A percentile compares a stretch with the other conserved stretches of the same genome.
phyloP scores from a whole-genome alignment of 2,797 vertebrate species.

The Glossophaga mutica region DNA sequence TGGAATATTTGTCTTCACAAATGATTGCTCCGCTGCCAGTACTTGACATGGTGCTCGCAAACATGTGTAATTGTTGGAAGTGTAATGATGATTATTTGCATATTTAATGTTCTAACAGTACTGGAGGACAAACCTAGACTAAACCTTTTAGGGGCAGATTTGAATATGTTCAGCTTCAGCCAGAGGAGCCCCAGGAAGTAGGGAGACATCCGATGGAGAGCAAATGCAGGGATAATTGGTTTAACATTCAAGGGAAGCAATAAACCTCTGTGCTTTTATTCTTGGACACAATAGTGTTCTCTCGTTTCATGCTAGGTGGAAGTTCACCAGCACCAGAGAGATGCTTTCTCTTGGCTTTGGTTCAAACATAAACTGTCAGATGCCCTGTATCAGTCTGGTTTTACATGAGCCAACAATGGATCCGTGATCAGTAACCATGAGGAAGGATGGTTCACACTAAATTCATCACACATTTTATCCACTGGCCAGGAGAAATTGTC shows the following conservation, averaged over 20 bases:
- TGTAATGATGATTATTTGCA: conserved; percentile 91
- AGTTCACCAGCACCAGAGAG: conserved; percentile 52
- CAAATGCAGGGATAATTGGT: conserved; percentile 58
- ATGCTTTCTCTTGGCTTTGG: conserved; percentile 42
- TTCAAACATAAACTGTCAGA: conserved; percentile 57
- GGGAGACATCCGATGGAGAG: conserved; percentile 68
- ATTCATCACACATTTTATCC: neutral
- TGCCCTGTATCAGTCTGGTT: conserved; percentile 25
- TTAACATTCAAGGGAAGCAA: neutral
- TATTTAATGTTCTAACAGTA: conserved; percentile 89
- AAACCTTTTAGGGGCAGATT: conserved; percentile 85
- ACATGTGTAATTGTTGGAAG: conserved; percentile 90
- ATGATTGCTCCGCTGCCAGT: conserved; percentile 89
- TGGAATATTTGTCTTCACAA: conserved; percentile 92
- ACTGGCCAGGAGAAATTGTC: neutral
- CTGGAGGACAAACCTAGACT: conserved; percentile 85
- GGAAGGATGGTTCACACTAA: neutral
- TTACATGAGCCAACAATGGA: conserved; percentile 47
- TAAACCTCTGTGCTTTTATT: conserved; percentile 38
- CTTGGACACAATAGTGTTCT: neutral
- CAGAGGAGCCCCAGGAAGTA: conserved; percentile 81
- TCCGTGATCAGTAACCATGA: neutral
- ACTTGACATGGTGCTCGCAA: conserved; percentile 88
- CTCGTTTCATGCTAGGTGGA: neutral
- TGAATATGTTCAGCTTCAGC: conserved; percentile 81